Base-by-base conservation (phyloP, 1,140 invertebrate species). In the Phenacoccus solenopsis region DNA sequence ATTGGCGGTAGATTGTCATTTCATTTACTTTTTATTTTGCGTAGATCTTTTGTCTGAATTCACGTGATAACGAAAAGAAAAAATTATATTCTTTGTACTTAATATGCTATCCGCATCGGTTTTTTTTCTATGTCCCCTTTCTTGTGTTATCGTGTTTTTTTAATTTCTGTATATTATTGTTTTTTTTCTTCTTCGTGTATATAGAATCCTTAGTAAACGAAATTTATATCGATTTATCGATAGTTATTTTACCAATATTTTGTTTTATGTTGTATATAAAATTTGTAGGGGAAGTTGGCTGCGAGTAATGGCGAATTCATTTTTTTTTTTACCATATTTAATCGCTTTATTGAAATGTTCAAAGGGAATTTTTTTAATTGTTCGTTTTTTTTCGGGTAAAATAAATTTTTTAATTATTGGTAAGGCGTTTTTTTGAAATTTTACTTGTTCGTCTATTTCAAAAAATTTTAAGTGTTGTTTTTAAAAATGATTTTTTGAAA, bases 361-460 rank as follows among this genome's bases (percentile, higher is more conserved):
- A 16, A 22, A 13, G 59, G 59, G 59, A 64, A 64, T 64, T 20
- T 64, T 25, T 24, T 64, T 25, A 25, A 10, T 64, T 25, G 25
- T 64, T 64, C 13, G 13, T 24, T 5, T 64, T 64, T 64, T 25
- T 3, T 24, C 25, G 59, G 9, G 3, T 10, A 5, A 20, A 25
- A 24, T 9, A 24, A 64, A 64, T 64, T 64, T 24, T 64, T 64
- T 59, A 20, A 20, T 59, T 59, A 16, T 13, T 5, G 5, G 30
- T 32, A 13, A 32, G 30, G 30, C 13, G 30, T 32, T 32, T n/a
- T n/a, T 32, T 32, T 32, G 30, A 22, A 64, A 64, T 25, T 64
- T 64, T 25, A 64, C 59, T 64, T 64, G 59, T 64, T 64, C 59
- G 59, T 64, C 59, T 64, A 64, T 64, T 64, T 24, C 10, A 64